Evolutionary conservation across 2,113 vertebrate species (phyloP), one percentile per base, ranked within the genome.

Genomic region (Esox niger): DNA sequence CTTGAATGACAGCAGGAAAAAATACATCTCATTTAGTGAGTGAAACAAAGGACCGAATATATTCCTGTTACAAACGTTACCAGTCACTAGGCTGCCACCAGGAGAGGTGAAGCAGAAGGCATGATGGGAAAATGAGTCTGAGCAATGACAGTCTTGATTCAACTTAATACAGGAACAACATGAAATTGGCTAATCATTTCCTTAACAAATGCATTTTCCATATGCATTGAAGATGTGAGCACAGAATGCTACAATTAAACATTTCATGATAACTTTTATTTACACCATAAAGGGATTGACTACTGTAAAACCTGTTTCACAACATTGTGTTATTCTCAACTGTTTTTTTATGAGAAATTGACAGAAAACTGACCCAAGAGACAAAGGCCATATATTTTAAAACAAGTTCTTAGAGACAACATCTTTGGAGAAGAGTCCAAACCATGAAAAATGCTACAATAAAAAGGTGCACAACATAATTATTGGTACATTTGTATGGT

Each of bases 231-330:
- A 57, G 23, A 63, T 59, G 55, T 74, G 66, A 76, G 74, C 10
- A 35, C 76, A 78, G 71, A 76, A 74, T 79, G 79, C 81, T 81
- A 80, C 83, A 83, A 68, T 57, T 20, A 71, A 67, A 71, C 68
- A 76, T 70, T 66, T 73, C 74, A 67, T 71, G 59, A 83, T 75
- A 71, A 70, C 64, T 64, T 79, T 62, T 84, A 80, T 87, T 82
- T 83, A 86, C 82, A 88, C 76, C 43, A 64, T 67, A 73, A 31
- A 75, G 60, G 67, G 63, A 68, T 20, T 61, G 20, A 61, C 29
- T 59, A 69, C 73, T 15, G 6, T 64, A 26, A 76, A n/a, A 77
- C 72, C 61, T 85, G 66, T 79, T 75, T 64, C 75, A 80, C 73
- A 56, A 79, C 64, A 76, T 64, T 73, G 38, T 43, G 38, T 43